Conservation (phyloP, 2,888 invertebrate species). For the Malthinus seriepunctatus region DNA sequence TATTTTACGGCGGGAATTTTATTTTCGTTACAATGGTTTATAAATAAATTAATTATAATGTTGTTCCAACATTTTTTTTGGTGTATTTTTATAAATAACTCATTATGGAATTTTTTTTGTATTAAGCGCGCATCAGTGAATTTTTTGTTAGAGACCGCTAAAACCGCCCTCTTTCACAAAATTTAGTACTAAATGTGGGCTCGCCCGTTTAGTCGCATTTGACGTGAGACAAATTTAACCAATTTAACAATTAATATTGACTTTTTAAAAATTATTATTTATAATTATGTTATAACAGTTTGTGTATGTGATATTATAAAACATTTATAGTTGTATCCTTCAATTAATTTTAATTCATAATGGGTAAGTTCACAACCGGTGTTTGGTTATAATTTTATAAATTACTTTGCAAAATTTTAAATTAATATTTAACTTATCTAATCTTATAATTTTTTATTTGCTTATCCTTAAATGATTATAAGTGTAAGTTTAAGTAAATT, state of each 20-base stretch:
- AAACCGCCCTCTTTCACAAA: slow-evolving; percentile 25
- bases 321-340: slow-evolving; percentile 10
- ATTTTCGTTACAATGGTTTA: too few species aligned
- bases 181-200: slow-evolving; percentile 41
- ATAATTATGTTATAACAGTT: slow-evolving; percentile 35
- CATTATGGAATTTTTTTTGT: too few species aligned
- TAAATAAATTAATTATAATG: too few species aligned
- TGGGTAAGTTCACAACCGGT: slow-evolving; percentile 44
- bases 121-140: too few species aligned
- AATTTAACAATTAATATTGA: slow-evolving; percentile 38
- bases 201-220: slow-evolving; percentile 48
- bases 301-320: slow-evolving; percentile 34
- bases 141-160: slow-evolving; percentile 26
- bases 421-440: slow-evolving; percentile 22
- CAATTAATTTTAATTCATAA: slow-evolving; percentile 38
- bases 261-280: slow-evolving; percentile 35
- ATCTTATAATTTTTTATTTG: slow-evolving; percentile 15
- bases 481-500: background rate
- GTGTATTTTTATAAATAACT: too few species aligned
- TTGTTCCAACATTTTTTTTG: too few species aligned
- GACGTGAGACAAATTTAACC: slow-evolving; percentile 43
- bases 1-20: too few species aligned
- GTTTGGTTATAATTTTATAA: slow-evolving; percentile 32
- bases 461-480: slow-evolving; percentile 7
- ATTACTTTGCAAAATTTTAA: slow-evolving; percentile 26